phyloP scores from a whole-genome alignment of 2,797 vertebrate genomes.

The Pseudomugil tenellus region DNA sequence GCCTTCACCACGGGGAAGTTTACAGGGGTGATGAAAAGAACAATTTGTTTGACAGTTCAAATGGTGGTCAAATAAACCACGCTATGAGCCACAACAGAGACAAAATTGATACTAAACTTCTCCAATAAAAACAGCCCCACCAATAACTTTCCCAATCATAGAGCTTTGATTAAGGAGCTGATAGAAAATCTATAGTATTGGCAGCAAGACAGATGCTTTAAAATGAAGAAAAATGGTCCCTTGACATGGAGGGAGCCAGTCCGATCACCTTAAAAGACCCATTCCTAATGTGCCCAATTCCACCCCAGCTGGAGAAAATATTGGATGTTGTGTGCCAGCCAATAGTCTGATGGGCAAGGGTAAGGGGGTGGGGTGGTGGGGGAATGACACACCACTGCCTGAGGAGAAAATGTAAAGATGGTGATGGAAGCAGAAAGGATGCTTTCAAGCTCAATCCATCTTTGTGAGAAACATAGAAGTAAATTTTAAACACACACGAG shows the following conservation, averaged over 20 bases:
- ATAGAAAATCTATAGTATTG: conserved; percentile 80
- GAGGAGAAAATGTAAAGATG: conserved; percentile 46
- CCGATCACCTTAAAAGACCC: conserved; percentile 79
- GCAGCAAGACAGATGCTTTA: conserved; percentile 60
- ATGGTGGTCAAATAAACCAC: conserved; percentile 55
- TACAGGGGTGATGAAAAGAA: conserved; percentile 33
- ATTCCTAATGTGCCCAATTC: conserved; percentile 73
- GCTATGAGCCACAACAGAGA: conserved; percentile 52
- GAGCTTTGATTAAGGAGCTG: conserved; percentile 69
- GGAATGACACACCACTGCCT: conserved; percentile 52
- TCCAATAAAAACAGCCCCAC: conserved; percentile 55
- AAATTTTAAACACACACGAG: conserved; percentile 58
- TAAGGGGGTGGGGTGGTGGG: too few relatives aligned
- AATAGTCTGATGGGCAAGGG: conserved; percentile 30
- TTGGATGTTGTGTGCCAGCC: conserved; percentile 61
- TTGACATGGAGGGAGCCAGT: conserved; percentile 53
- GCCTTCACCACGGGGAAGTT: conserved; percentile 14
- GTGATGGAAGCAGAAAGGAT: conserved; percentile 66
- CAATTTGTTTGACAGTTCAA: conserved; percentile 50
- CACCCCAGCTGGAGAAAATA: conserved; percentile 74
- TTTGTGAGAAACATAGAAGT: conserved; percentile 45
- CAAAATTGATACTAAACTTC: conserved; percentile 59
- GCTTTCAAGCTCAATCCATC: conserved; percentile 70
- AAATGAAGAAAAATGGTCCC: conserved; percentile 80
- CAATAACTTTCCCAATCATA: conserved; percentile 69